Evolutionary conservation across 2,888 invertebrate genomes (phyloP), one percentile per base, ranked within the genome.

Genomic region (Crematogaster levior): DNA sequence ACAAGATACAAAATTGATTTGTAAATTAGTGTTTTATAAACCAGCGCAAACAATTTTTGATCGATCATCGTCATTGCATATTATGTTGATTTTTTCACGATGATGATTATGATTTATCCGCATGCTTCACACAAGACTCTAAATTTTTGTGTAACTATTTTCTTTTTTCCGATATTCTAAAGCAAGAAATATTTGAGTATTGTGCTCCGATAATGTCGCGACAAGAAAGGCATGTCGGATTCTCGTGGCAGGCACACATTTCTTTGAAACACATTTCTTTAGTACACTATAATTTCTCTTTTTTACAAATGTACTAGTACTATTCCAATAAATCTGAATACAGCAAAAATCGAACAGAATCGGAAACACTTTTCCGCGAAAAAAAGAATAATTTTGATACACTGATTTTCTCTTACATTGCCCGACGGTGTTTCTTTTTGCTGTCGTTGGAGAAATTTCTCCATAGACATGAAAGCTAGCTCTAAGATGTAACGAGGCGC

Each of bases 331-430:
- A 68, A 15, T 30, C 12, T 21, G 4, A n/a, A n/a, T n/a, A 68
- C 21, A 34, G 2, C 3, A 15, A 27, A 63, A 43, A 37, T 37
- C 18, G 34, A 34, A 30, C 21, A 37, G 61, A 21, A 63, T 34
- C 21, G 2, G 18, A 21, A 5, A 15, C 5, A 21, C 34, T 24
- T 3, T 4, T 6, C 27, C 15, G 21, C 40, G 5, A 12, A n/a
- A 3, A 40, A 9, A 7, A 37, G 51, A 40, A 27, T 21, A 65
- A 37, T 75, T 18, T 48, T 37, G 5, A 51, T n/a, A 12, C 18
- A 27, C n/a, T 75, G 27, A 24, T 34, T n/a, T n/a, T 75, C 40
- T 65, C 51, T 53, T 53, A 75, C 65, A 65, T 53, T 0, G 75
- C 9, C 7, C 7, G 24, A 24, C 43, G 21, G 10, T 30, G 21